Conservation (phyloP, 2,797 vertebrate genomes). For the Rhinophrynus dorsalis region DNA sequence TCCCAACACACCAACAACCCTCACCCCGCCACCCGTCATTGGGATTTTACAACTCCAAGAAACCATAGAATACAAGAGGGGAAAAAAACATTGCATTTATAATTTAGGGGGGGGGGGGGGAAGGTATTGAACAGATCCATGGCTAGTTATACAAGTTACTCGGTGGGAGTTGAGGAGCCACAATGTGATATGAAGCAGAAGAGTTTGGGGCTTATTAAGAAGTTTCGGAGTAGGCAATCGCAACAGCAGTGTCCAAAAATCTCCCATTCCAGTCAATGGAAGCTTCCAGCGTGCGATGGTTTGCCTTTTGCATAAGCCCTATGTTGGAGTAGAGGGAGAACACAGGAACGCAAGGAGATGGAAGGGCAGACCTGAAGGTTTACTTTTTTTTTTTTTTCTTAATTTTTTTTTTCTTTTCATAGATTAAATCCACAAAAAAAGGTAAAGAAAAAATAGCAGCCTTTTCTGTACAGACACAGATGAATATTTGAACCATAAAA, state of each 20-base stretch:
- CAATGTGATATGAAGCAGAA: slow-evolving; percentile 78
- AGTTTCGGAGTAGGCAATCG: slow-evolving; percentile 5
- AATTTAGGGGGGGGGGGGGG: too few relatives aligned
- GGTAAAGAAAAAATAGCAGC: slow-evolving; percentile 96
- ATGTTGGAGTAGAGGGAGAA: slow-evolving; percentile 69
- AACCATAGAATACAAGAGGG: slow-evolving; percentile 58
- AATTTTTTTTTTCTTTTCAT: slow-evolving; percentile 73
- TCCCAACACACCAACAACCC: neutral
- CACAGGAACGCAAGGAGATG: slow-evolving; percentile 66
- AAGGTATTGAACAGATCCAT: slow-evolving; percentile 85
- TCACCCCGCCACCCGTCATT: slow-evolving; percentile 51
- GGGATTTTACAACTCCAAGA: slow-evolving; percentile 62
- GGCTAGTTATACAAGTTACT: slow-evolving; percentile 74
- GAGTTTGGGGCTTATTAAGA: neutral
- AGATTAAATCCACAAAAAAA: slow-evolving; percentile 92
- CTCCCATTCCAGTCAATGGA: slow-evolving; percentile 28
- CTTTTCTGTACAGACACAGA: slow-evolving; percentile 97
- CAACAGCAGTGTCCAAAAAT: slow-evolving; percentile 7
- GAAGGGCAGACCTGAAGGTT: slow-evolving; percentile 92
- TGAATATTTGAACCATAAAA: slow-evolving; percentile 96
- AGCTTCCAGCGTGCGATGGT: neutral
- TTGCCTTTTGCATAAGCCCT: slow-evolving; percentile 9
- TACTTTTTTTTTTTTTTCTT: slow-evolving; percentile 66
- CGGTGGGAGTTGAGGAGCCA: slow-evolving; percentile 53
- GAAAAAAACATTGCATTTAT: slow-evolving; percentile 66